A percentile compares a stretch with the other conserved stretches of the same genome.
Evolutionary conservation across 2,888 invertebrate species (phyloP).

Genomic region (Cheilosia urbana): DNA sequence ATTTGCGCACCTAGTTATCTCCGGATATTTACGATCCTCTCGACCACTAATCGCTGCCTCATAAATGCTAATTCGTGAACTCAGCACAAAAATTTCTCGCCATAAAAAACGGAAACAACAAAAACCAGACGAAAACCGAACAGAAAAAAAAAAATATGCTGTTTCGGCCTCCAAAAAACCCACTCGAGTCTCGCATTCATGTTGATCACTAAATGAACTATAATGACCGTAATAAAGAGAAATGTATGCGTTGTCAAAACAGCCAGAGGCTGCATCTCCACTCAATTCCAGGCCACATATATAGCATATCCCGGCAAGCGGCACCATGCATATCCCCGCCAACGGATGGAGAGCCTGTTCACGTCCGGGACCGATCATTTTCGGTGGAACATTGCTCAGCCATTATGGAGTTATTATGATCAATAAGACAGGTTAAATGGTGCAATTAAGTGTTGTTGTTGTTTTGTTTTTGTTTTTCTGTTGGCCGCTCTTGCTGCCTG

Average conservation of each 20-base stretch:
- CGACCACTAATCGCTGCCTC: slow-evolving; percentile 66
- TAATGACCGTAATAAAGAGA: slow-evolving; percentile 75
- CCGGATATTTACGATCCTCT: slow-evolving; percentile 60
- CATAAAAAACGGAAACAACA: slow-evolving; percentile 20
- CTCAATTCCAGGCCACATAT: slow-evolving; percentile 58
- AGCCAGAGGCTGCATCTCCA: slow-evolving; percentile 72
- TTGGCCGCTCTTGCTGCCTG: slow-evolving; percentile 76
- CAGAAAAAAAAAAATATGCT: slow-evolving; percentile 14
- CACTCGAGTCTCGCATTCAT: slow-evolving; percentile 65
- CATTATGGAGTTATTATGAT: slow-evolving; percentile 84
- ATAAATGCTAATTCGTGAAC: slow-evolving; percentile 73
- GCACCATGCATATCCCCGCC: slow-evolving; percentile 18
- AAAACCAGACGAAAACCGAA: slow-evolving; percentile 5
- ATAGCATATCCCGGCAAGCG: background rate
- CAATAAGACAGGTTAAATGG: slow-evolving; percentile 84
- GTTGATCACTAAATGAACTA: slow-evolving; percentile 75
- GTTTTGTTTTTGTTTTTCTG: slow-evolving; percentile 36
- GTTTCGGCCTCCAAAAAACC: slow-evolving; percentile 47
- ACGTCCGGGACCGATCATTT: slow-evolving; percentile 61
- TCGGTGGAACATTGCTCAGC: slow-evolving; percentile 80
- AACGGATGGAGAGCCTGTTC: slow-evolving; percentile 52
- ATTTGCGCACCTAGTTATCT: slow-evolving; percentile 74
- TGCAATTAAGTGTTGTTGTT: slow-evolving; percentile 82
- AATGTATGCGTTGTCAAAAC: slow-evolving; percentile 76
- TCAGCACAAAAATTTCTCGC: slow-evolving; percentile 48